phyloP scores from a whole-genome alignment of 2,888 invertebrate species.

The Tuberolachnus salignus region DNA sequence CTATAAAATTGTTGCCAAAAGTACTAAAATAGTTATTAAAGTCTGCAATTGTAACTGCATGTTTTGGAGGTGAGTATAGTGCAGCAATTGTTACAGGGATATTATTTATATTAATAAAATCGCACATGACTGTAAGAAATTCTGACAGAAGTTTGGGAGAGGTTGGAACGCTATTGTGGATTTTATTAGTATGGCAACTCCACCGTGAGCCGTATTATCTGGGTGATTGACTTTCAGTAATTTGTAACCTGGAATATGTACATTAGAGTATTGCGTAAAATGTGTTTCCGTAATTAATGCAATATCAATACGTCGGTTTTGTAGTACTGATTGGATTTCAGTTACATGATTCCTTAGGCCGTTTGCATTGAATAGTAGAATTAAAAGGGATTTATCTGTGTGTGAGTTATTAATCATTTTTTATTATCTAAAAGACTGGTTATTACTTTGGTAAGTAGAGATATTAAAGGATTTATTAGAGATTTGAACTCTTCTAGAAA shows the following conservation, averaged over 20 bases:
- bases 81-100: conserved; percentile 2
- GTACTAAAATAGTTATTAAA: neutral
- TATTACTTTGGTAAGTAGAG: too few species aligned
- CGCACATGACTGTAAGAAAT: neutral
- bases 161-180: neutral
- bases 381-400: too few species aligned
- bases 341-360: too few species aligned
- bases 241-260: neutral
- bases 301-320: neutral
- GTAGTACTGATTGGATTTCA: too few species aligned
- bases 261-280: neutral
- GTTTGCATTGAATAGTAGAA: too few species aligned
- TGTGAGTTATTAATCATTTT: too few species aligned
- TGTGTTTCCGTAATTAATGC: neutral
- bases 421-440: too few species aligned
- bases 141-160: neutral
- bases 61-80: neutral
- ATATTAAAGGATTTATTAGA: too few species aligned
- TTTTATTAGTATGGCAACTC: neutral
- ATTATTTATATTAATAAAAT: conserved; percentile 6
- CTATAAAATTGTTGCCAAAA: too few species aligned
- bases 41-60: neutral
- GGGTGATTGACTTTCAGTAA: neutral
- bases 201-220: neutral
- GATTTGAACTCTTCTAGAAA: too few species aligned